A percentile compares a stretch with the other conserved stretches of the same genome.
These are phyloP conservation scores for Drosophila hydei DNA, from an alignment of 1,140 invertebrate genomes.

Conservation along the genomic window DNA sequence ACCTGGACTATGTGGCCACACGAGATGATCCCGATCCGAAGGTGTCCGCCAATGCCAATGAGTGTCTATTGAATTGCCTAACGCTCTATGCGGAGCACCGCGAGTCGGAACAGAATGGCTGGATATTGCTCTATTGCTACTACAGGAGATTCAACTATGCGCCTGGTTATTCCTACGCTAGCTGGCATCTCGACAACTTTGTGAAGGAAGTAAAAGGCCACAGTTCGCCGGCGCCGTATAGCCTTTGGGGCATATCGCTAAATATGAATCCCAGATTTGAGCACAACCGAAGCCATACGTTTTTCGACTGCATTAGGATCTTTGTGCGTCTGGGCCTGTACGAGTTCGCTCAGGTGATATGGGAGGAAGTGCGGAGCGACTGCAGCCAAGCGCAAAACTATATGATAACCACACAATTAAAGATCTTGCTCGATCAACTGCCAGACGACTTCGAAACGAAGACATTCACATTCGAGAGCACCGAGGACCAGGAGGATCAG, in stretches of 20 bases:
- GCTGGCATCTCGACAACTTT: slow-evolving; percentile 48
- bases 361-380: slow-evolving; percentile 29
- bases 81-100: slow-evolving; percentile 22
- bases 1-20: slow-evolving; percentile 47
- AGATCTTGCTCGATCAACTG: slow-evolving; percentile 41
- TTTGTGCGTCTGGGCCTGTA: slow-evolving; percentile 61
- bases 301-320: slow-evolving; percentile 46
- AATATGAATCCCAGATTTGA: slow-evolving; percentile 15
- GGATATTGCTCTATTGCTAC: slow-evolving; percentile 65
- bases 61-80: slow-evolving; percentile 55
- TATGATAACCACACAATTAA: slow-evolving; percentile 52
- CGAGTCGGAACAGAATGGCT: slow-evolving; percentile 35
- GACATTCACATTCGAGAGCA: slow-evolving; percentile 14
- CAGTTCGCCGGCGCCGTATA: slow-evolving; percentile 12
- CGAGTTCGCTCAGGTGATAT: slow-evolving; percentile 64
- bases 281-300: not conserved
- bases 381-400: slow-evolving; percentile 51
- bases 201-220: not conserved
- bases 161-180: slow-evolving; percentile 53
- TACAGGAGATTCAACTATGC: slow-evolving; percentile 57
- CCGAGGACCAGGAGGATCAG: not conserved
- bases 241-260: slow-evolving; percentile 19
- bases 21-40: slow-evolving; percentile 39
- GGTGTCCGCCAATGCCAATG: slow-evolving; percentile 43
- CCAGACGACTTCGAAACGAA: slow-evolving; percentile 11